phyloP scores from a whole-genome alignment of 92 coral and sea anemone genomes.

The Heteractis magnifica region DNA sequence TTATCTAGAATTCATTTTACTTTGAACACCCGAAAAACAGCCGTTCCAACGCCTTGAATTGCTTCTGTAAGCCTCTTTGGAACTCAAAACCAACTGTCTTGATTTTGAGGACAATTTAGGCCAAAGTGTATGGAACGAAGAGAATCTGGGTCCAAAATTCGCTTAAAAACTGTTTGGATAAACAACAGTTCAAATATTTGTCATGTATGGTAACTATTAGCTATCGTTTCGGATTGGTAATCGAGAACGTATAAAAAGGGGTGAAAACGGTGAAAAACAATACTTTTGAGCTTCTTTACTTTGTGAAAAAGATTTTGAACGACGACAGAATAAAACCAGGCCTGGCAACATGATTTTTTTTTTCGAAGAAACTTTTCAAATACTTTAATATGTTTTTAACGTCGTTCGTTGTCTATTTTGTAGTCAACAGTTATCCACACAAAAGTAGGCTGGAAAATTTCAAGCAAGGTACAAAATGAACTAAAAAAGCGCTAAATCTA shows the following conservation, averaged over 20 bases:
- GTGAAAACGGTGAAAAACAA: conserved; percentile 13
- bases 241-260: neutral
- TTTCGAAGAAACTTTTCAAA: neutral
- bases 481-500: too few species aligned
- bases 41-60: too few species aligned
- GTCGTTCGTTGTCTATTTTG: too few species aligned
- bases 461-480: too few species aligned
- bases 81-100: neutral
- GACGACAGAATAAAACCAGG: conserved; percentile 26
- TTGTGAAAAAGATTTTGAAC: conserved; percentile 6
- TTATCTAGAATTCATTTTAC: neutral
- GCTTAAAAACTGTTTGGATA: neutral
- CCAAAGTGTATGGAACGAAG: too few species aligned
- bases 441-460: too few species aligned
- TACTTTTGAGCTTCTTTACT: conserved; percentile 17
- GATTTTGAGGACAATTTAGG: neutral
- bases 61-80: neutral
- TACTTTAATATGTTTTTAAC: neutral
- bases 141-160: too few species aligned
- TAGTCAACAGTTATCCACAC: too few species aligned
- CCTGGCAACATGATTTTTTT: neutral
- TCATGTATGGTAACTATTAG: neutral
- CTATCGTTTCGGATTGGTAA: neutral
- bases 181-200: neutral
- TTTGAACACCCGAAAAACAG: neutral